Evolutionary conservation across 2,113 vertebrate genomes (phyloP), one percentile per base, ranked within the genome.

Genomic region (Trogon melanurus): DNA sequence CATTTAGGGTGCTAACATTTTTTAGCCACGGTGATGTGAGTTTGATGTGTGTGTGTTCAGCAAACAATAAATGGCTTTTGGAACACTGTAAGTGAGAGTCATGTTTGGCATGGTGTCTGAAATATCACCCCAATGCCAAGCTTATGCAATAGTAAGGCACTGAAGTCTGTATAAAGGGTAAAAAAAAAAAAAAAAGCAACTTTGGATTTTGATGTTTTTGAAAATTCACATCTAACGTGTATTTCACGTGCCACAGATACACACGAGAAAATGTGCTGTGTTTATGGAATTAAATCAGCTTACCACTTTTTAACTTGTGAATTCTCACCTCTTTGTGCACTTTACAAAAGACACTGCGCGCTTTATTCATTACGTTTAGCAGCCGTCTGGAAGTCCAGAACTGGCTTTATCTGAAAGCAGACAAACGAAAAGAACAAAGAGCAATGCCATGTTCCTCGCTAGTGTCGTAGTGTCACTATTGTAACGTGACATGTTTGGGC

Each of bases 91-190:
- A 86, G 91, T 80, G 93, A 90, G 82, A 93, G 95, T 96, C 92
- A 84, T 75, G 54, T 96, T 97, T 94, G 93, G 92, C 79, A 8
- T 19, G 57, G 44, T 80, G 72, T 93, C 85, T 96, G 91, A 78
- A 95, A 44, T 91, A 67, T 36, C 69, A 56, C 90, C 91, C 64
- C 38, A 67, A 58, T 78, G 92, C 92, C 85, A 95, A 91, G 75
- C 91, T 84, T 87, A 65, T 92, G 90, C 56, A 93, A 67, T n/a
- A 81, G 76, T 60, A 64, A 91, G 57, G 60, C 79, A 67, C 2
- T 1, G 3, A 85, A 94, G 72, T 73, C 75, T 94, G 54, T 53
- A 22, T 51, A 60, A 94, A 93, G 61, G 67, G 32, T 74, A 36
- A 58, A 71, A 91, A 71, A 66, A 44, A 66, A 44, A 41, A 41